Evolutionary conservation across 1,140 invertebrate genomes (phyloP), one percentile per base, ranked within the genome.

Genomic region (Calosoma granatense): DNA sequence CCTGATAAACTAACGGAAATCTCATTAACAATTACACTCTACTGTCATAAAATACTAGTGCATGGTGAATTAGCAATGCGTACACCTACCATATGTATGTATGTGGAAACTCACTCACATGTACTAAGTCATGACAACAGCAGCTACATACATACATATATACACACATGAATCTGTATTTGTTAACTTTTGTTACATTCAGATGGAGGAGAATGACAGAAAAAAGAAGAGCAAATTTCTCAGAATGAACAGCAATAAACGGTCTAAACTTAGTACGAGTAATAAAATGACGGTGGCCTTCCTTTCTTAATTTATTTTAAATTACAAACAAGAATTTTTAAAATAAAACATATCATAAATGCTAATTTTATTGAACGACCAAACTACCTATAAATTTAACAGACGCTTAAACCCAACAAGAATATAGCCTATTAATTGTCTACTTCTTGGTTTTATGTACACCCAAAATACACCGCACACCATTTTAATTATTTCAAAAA

Each of bases 321-420:
- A 47, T 47, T 47, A 47, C 41, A 47, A 47, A 47, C 41, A 47
- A 47, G 9, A 47, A 47, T 47, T 47, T 47, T 47, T 47, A 11
- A 47, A 47, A 47, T 47, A 47, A 47, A 47, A 47, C 41, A 47
- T 47, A 47, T 47, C 41, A 47, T 47, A 47, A 47, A 47, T 47
- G 41, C 41, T 47, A 47, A 47, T 47, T 47, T 47, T 47, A 47
- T 47, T 47, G 41, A 47, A 47, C 3, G 15, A 6, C 41, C 41
- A 47, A 47, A 47, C 41, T 47, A 17, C 41, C 41, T 11, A 47
- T 47, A 47, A 47, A 47, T 47, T 47, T 47, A 12, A 47, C 15
- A 47, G 6, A 47, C 15, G 41, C 15, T 47, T 47, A 47, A 47
- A 6, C 15, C 15, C 41, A 11, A 47, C 15, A 36, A 17, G 41